Evolutionary conservation across 2,888 invertebrate genomes (phyloP).

Genomic region (Hyles lineata): DNA sequence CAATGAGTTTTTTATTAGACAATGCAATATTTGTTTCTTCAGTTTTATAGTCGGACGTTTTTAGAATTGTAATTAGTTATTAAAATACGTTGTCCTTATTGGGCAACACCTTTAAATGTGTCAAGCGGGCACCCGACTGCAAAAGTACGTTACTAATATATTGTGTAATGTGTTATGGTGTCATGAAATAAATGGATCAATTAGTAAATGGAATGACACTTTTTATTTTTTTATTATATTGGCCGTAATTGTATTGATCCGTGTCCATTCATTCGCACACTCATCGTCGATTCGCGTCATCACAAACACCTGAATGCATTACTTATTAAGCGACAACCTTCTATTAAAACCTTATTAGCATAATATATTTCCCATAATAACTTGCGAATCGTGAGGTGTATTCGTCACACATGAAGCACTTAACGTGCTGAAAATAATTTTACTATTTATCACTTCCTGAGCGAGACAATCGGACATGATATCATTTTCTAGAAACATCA

Average conservation of each 20-base stretch:
- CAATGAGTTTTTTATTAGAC: conserved; percentile 24
- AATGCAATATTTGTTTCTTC: conserved; percentile 26
- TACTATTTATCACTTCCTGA: conserved; percentile 36
- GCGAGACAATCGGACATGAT: conserved; percentile 31
- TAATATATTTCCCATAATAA: conserved; percentile 5
- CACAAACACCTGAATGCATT: neutral
- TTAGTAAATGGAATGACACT: neutral
- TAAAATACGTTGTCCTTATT: neutral
- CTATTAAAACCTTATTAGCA: conserved; percentile 18
- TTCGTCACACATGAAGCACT: conserved; percentile 34
- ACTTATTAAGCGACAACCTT: neutral
- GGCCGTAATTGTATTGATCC: neutral
- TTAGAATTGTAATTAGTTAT: conserved; percentile 10
- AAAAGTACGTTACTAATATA: neutral
- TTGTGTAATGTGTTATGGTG: neutral
- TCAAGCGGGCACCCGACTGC: neutral
- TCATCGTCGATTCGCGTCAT: neutral
- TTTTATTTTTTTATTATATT: neutral
- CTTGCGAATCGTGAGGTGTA: conserved; percentile 9
- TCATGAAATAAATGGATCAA: neutral
- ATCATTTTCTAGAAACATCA: conserved; percentile 36
- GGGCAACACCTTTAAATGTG: conserved; percentile 14
- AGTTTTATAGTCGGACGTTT: neutral
- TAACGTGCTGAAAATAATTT: conserved; percentile 32
- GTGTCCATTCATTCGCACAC: neutral